Conservation (phyloP, 2,113 vertebrate species). For the Chloropsis cyanopogon region DNA sequence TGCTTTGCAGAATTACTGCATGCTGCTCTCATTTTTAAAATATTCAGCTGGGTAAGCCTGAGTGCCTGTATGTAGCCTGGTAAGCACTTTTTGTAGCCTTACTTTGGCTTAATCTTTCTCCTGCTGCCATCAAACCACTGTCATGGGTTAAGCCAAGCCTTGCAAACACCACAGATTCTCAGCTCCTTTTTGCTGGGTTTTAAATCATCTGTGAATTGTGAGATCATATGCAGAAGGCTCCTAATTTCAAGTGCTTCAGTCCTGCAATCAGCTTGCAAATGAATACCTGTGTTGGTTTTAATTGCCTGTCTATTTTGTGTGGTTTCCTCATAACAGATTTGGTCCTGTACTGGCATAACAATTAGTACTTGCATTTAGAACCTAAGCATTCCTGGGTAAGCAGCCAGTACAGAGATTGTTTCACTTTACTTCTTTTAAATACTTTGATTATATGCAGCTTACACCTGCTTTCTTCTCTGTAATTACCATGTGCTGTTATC, state of each 20-base stretch:
- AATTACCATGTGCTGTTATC: background rate
- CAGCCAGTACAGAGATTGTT: background rate
- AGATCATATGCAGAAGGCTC: background rate
- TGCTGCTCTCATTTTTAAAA: background rate
- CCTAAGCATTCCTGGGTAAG: background rate
- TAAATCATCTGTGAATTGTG: background rate
- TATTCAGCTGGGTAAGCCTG: background rate
- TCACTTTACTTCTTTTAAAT: background rate
- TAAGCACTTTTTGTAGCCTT: background rate
- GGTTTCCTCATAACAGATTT: background rate
- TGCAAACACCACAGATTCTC: background rate
- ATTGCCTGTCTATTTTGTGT: background rate
- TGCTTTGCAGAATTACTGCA: background rate
- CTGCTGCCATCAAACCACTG: background rate
- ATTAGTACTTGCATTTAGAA: background rate
- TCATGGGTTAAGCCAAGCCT: background rate
- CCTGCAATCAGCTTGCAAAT: background rate
- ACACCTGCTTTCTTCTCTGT: background rate
- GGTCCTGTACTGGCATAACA: background rate
- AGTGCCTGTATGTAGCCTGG: background rate
- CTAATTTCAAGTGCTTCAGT: background rate
- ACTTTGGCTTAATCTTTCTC: background rate
- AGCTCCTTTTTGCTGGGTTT: background rate
- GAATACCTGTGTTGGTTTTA: background rate
- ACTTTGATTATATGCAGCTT: background rate